Evolutionary conservation across 2,888 invertebrate genomes (phyloP).

Genomic region (Helleia helle): DNA sequence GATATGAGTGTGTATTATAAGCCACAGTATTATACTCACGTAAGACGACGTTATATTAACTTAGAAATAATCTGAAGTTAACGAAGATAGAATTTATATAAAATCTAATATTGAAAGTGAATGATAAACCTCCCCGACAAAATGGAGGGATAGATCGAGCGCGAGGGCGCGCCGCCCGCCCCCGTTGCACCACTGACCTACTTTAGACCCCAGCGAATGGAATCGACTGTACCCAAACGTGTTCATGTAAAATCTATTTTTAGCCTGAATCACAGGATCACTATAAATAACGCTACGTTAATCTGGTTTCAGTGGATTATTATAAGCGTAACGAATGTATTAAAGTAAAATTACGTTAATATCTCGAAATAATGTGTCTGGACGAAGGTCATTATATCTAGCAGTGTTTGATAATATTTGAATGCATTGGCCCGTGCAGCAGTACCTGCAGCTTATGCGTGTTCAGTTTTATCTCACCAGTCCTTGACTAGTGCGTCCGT

Average conservation of each 20-base stretch:
- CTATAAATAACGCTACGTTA: too few relatives aligned
- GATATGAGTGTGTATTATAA: too few relatives aligned
- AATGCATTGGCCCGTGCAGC: not conserved
- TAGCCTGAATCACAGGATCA: not conserved
- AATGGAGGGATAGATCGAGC: constrained; percentile 23
- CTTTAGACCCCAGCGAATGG: constrained; percentile 33
- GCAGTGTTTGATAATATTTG: not conserved
- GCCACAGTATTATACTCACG: too few relatives aligned
- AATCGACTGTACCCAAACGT: constrained; percentile 15
- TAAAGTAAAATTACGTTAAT: too few relatives aligned
- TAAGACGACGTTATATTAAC: too few relatives aligned
- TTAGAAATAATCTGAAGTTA: too few relatives aligned
- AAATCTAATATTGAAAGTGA: constrained; percentile 13
- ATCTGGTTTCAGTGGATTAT: too few relatives aligned
- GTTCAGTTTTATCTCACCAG: constrained; percentile 23
- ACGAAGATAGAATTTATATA: not conserved
- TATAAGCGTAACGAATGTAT: too few relatives aligned
- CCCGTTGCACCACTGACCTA: constrained; percentile 64
- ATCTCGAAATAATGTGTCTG: too few relatives aligned
- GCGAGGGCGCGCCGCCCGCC: constrained; percentile 31
- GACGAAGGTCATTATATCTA: too few relatives aligned
- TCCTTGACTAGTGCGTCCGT: constrained; percentile 23
- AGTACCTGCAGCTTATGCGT: constrained; percentile 16
- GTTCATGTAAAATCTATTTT: constrained; percentile 2
- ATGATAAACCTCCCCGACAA: constrained; percentile 21